Evolutionary conservation across 2,113 vertebrate genomes (phyloP).

Genomic region (Colistium nudipinnis): DNA sequence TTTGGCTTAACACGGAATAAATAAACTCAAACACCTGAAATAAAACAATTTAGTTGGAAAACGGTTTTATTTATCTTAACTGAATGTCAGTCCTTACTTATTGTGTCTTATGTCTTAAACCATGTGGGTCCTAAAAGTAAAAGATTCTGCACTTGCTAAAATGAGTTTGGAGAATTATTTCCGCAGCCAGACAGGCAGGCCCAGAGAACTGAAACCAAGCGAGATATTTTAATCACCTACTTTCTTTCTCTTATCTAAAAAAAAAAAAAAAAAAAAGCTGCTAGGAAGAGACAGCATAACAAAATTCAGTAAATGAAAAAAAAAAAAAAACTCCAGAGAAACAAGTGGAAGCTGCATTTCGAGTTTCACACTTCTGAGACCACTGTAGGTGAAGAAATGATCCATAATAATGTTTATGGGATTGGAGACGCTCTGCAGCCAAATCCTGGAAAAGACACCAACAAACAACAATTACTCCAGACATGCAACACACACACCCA

Average conservation of each 20-base stretch:
- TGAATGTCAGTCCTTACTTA: too few species aligned
- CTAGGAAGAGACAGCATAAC: too few species aligned
- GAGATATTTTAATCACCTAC: not conserved
- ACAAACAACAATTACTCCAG: not conserved
- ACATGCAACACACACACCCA: not conserved
- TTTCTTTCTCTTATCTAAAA: slow-evolving; percentile 2
- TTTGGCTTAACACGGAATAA: too few species aligned
- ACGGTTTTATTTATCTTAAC: too few species aligned
- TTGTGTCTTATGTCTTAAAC: too few species aligned
- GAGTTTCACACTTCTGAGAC: not conserved
- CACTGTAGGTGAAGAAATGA: too few species aligned
- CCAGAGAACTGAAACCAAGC: not conserved
- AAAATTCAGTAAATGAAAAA: not conserved
- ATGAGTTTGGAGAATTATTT: not conserved
- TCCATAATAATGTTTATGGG: too few species aligned
- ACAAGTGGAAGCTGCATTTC: not conserved
- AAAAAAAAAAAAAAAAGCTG: too few species aligned
- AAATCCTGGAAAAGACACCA: too few species aligned
- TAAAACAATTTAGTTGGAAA: too few species aligned
- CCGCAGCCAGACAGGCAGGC: not conserved
- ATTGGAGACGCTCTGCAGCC: not conserved
- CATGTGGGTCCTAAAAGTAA: too few species aligned
- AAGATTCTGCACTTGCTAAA: not conserved
- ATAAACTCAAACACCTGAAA: too few species aligned
- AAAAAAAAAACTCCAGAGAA: not conserved